These are phyloP conservation scores for Xestoiulus laeticollis DNA, from an alignment of 2,888 invertebrate genomes.

Conservation along the genomic window DNA sequence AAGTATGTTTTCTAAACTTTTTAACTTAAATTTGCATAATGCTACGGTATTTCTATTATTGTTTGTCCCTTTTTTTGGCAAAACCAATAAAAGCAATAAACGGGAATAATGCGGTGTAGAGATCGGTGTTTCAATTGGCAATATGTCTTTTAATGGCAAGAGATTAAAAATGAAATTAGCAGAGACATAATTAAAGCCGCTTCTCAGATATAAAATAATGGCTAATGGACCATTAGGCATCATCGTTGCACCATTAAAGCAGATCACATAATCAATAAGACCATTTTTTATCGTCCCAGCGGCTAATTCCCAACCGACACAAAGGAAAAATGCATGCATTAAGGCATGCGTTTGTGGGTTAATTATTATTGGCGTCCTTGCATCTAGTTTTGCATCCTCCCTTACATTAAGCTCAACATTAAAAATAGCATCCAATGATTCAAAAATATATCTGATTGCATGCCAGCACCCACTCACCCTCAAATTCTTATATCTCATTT, in stretches of 20 bases:
- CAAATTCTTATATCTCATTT: neutral
- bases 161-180: conserved; percentile 4
- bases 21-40: no score
- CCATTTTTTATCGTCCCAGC: conserved; percentile 3
- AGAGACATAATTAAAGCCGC: conserved; percentile 7
- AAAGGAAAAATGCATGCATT: conserved; percentile 22
- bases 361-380: conserved; percentile 33
- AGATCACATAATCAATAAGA: conserved; percentile 30
- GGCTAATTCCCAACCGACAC: conserved; percentile 6
- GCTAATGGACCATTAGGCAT: conserved; percentile 37
- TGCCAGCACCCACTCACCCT: neutral
- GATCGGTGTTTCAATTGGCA: conserved; percentile 16
- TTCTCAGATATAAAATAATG: conserved; percentile 12
- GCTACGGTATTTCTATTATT: neutral
- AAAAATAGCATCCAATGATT: neutral
- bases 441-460: conserved; percentile 3
- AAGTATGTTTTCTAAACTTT: no score
- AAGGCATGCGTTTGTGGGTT: conserved; percentile 34
- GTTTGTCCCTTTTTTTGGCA: neutral
- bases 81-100: conserved; percentile 34
- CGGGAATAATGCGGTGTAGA: neutral
- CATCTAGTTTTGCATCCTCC: conserved; percentile 8
- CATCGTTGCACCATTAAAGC: neutral
- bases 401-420: neutral
- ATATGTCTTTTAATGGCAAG: conserved; percentile 29